Evolutionary conservation across 2,888 invertebrate genomes (phyloP).

Genomic region (Liopterus haemorrhoidalis): DNA sequence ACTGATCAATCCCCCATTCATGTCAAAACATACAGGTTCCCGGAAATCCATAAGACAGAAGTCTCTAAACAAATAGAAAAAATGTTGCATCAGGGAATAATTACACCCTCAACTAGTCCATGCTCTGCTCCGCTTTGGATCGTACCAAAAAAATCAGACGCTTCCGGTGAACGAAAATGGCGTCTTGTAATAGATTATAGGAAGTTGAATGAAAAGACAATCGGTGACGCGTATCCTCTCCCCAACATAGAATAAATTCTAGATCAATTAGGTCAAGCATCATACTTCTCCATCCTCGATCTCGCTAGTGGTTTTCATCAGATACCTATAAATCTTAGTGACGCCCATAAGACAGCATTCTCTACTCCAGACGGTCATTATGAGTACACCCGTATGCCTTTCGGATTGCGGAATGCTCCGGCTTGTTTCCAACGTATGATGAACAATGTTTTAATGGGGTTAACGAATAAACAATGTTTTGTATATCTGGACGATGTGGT

Average conservation of each 20-base stretch:
- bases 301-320: constrained; percentile 6
- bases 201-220: constrained; percentile 3
- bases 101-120: constrained; percentile 13
- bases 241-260: constrained; percentile 4
- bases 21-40: constrained; percentile 1
- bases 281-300: constrained; percentile 2
- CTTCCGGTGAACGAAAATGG: constrained; percentile 26
- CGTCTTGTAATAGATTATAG: constrained; percentile 2
- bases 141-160: constrained; percentile 27
- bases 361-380: constrained; percentile 25
- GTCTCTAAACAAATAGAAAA: constrained; percentile 6
- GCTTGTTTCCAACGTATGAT: constrained; percentile 7
- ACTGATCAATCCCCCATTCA: neutral
- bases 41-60: constrained; percentile 1
- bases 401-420: constrained; percentile 9
- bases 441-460: neutral
- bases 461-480: constrained; percentile 8
- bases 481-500: constrained; percentile 5
- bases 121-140: constrained; percentile 20
- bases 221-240: constrained; percentile 5
- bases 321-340: constrained; percentile 11
- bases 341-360: constrained; percentile 27
- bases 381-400: constrained; percentile 26
- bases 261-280: constrained; percentile 5
- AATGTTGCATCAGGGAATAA: constrained; percentile 20